Conservation (phyloP, 37 sponge, comb jelly and placozoan genomes). For the Crambe crambe region DNA sequence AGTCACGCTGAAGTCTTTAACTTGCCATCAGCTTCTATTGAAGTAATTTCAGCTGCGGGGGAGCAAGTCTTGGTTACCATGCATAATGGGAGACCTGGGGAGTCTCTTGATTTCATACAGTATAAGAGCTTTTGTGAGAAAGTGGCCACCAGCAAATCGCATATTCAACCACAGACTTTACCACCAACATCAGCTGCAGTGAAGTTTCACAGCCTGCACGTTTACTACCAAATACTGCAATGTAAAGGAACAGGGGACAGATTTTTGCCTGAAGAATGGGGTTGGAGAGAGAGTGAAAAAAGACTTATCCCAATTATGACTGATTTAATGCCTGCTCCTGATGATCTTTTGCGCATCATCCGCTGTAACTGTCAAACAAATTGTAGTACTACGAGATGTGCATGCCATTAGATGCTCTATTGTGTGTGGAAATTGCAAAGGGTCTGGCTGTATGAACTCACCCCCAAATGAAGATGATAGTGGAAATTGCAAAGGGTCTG, state of each 20-base stretch:
- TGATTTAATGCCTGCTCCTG: too few species aligned
- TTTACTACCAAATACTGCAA: neutral
- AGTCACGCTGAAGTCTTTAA: neutral
- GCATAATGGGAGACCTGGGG: neutral
- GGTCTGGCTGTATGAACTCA: too few species aligned
- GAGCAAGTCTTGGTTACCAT: neutral
- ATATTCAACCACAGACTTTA: neutral
- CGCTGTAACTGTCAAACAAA: too few species aligned
- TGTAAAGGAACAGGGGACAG: neutral
- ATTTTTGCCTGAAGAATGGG: neutral
- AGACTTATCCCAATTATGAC: too few species aligned
- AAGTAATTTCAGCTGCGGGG: neutral
- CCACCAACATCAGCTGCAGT: conserved; percentile 4
- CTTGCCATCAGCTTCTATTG: neutral
- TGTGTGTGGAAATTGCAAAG: too few species aligned
- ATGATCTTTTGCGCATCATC: too few species aligned
- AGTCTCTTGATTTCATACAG: neutral
- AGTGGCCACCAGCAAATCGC: neutral
- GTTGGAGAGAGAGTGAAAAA: too few species aligned
- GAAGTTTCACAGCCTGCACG: conserved; percentile 5
- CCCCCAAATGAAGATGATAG: too few species aligned
- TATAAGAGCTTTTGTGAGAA: neutral
- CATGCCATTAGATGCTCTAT: too few species aligned
- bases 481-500: too few species aligned
- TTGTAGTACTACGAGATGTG: too few species aligned